Evolutionary conservation across 1,140 invertebrate species (phyloP).

Genomic region (Drusus annulatus): DNA sequence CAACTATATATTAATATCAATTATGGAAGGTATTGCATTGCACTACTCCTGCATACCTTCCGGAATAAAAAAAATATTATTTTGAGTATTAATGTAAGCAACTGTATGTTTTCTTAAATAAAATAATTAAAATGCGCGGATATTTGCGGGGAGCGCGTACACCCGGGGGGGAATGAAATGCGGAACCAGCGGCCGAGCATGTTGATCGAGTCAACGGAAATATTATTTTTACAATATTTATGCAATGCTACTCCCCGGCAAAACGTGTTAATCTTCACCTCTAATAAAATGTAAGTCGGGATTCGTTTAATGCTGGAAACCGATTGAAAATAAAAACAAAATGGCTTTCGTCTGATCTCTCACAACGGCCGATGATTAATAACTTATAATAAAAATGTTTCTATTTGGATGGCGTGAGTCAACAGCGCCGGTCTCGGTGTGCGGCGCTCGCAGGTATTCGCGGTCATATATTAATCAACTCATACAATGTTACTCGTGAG

Average conservation of each 20-base stretch:
- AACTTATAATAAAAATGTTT: slow-evolving; percentile 20
- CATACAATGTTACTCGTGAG: too few species aligned
- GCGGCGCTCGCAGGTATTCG: not conserved
- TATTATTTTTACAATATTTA: slow-evolving; percentile 5
- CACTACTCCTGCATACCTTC: too few species aligned
- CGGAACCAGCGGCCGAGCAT: too few species aligned
- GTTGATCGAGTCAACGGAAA: slow-evolving; percentile 4
- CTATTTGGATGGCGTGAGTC: slow-evolving; percentile 6
- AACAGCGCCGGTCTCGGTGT: slow-evolving; percentile 1
- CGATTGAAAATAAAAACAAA: slow-evolving; percentile 18
- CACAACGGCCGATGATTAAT: slow-evolving; percentile 4
- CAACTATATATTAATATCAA: too few species aligned
- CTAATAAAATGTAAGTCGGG: slow-evolving; percentile 2
- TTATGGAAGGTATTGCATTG: too few species aligned
- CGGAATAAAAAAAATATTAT: too few species aligned
- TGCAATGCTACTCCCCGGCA: not conserved
- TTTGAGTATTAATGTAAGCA: too few species aligned
- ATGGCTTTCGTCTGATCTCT: slow-evolving; percentile 5
- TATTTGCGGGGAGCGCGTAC: too few species aligned
- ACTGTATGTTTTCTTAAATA: too few species aligned
- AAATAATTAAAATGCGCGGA: too few species aligned
- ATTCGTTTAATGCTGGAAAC: not conserved
- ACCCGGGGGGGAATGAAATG: too few species aligned
- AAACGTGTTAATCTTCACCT: not conserved
- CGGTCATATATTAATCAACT: too few species aligned